Evolutionary conservation across 2,888 invertebrate genomes (phyloP).

Genomic region (Creontiades dilutus): DNA sequence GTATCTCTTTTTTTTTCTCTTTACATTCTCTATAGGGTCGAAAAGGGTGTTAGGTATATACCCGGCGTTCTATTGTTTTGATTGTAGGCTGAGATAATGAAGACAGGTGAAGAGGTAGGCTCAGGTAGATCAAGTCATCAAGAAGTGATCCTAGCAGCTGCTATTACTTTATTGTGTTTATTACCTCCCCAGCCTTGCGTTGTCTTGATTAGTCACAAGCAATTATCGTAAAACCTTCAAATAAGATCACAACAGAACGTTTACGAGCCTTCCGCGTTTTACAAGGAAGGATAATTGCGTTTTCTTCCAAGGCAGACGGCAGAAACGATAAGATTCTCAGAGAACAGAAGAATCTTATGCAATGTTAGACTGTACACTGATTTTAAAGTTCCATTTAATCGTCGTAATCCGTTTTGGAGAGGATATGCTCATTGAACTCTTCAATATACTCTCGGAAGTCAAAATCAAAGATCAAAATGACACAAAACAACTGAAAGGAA

Average conservation of each 20-base stretch:
- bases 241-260: slow-evolving; percentile 24
- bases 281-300: background rate
- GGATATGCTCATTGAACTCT: too few relatives aligned
- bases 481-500: too few relatives aligned
- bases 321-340: too few relatives aligned
- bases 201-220: slow-evolving; percentile 50
- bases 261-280: slow-evolving; percentile 13
- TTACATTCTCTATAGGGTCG: background rate
- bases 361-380: too few relatives aligned
- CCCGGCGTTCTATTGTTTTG: slow-evolving; percentile 39
- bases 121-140: slow-evolving; percentile 51
- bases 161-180: slow-evolving; percentile 35
- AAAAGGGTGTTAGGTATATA: slow-evolving; percentile 5
- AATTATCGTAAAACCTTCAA: slow-evolving; percentile 34
- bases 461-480: too few relatives aligned
- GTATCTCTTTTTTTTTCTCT: background rate
- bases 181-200: background rate
- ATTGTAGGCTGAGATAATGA: slow-evolving; percentile 34
- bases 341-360: too few relatives aligned
- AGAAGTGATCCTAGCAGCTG: slow-evolving; percentile 46
- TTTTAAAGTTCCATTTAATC: too few relatives aligned
- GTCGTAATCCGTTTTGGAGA: too few relatives aligned
- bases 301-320: background rate
- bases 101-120: slow-evolving; percentile 41
- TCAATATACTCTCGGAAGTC: too few relatives aligned